Percentiles rank a stretch among this genome's conserved stretches.
phyloP scores from a whole-genome alignment of 2,888 invertebrate genomes.

The Itoplectis maculator region DNA sequence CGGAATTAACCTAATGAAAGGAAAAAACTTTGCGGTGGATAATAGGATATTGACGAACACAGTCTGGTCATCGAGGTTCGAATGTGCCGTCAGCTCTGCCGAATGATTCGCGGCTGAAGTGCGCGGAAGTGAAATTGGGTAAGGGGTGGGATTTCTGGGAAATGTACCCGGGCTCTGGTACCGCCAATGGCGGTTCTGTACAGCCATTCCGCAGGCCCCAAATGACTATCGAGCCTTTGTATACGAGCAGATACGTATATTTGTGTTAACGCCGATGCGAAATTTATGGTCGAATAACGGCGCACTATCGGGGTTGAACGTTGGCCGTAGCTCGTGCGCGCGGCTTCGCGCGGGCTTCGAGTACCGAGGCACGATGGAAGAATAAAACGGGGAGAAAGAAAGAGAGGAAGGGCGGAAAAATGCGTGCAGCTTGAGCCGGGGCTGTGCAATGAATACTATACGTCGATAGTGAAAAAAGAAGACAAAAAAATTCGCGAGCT shows the following conservation, averaged over 20 bases:
- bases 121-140: constrained; percentile 28
- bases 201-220: constrained; percentile 9
- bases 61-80: neutral
- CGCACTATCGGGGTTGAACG: constrained; percentile 71
- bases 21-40: neutral
- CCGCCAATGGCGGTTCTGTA: neutral
- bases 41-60: neutral
- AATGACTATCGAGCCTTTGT: constrained; percentile 57
- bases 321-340: constrained; percentile 40
- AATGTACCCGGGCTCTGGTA: constrained; percentile 1
- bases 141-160: constrained; percentile 42
- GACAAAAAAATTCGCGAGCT: neutral
- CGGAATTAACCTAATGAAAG: constrained; percentile 4
- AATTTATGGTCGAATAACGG: constrained; percentile 78
- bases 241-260: constrained; percentile 66
- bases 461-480: constrained; percentile 40
- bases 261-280: constrained; percentile 73
- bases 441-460: constrained; percentile 21
- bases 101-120: constrained; percentile 20
- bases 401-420: constrained; percentile 43
- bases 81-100: neutral
- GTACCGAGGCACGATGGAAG: constrained; percentile 36
- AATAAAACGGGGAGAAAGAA: constrained; percentile 33
- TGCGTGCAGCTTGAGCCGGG: constrained; percentile 63
- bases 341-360: constrained; percentile 29